phyloP scores from a whole-genome alignment of 2,888 invertebrate genomes.

The Elegia similella region DNA sequence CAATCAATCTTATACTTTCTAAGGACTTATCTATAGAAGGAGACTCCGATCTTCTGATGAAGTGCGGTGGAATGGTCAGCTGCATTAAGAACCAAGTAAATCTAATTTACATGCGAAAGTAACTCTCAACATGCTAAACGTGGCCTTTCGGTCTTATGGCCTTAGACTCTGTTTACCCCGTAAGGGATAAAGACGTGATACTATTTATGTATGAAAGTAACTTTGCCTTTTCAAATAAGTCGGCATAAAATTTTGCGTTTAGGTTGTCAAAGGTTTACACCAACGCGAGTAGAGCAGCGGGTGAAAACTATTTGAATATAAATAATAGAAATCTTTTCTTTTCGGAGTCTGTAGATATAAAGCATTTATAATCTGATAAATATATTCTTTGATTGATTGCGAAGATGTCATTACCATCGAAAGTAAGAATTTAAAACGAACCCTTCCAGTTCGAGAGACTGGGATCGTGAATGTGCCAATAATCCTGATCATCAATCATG shows the following conservation, averaged over 20 bases:
- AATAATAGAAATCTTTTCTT: no score
- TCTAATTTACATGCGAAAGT: neutral
- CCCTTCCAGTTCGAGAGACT: constrained; percentile 1
- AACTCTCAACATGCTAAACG: no score
- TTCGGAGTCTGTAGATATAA: no score
- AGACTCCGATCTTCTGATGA: constrained; percentile 10
- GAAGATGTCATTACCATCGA: constrained; percentile 12
- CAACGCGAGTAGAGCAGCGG: no score
- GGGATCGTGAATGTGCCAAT: constrained; percentile 10
- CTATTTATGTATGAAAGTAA: no score
- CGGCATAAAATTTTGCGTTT: no score
- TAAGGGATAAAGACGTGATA: no score
- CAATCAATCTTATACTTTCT: constrained; percentile 18
- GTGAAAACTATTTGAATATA: no score
- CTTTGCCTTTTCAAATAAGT: no score
- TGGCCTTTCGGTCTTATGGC: no score
- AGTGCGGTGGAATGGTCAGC: neutral
- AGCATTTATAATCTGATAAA: neutral
- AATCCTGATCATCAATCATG: constrained; percentile 60
- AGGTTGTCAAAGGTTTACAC: no score
- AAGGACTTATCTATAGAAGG: constrained; percentile 2
- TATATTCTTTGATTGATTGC: constrained; percentile 11
- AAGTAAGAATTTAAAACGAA: constrained; percentile 4
- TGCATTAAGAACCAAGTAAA: neutral
- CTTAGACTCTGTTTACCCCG: no score